Percentiles rank a stretch among this genome's conserved stretches.
These are phyloP conservation scores for Drosophila guanche DNA, from an alignment of 1,140 invertebrate species.

Conservation along the genomic window DNA sequence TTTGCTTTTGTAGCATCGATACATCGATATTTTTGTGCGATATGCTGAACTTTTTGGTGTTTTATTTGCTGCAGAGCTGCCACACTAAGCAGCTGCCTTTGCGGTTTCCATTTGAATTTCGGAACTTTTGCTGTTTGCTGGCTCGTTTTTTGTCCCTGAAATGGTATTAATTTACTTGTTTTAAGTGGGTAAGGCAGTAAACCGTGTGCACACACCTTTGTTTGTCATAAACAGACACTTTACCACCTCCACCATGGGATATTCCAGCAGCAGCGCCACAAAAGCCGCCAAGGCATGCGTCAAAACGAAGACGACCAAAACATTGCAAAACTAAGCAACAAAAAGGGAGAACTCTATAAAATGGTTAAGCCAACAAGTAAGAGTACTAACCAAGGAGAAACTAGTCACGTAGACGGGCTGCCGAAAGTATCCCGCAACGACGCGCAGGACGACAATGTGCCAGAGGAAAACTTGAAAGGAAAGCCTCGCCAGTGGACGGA, in stretches of 20 bases:
- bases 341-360: neutral
- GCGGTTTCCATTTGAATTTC: slow-evolving; percentile 37
- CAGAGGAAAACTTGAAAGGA: slow-evolving; percentile 76
- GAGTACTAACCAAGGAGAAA: slow-evolving; percentile 45
- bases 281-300: slow-evolving; percentile 51
- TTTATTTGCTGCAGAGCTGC: neutral
- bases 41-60: no score
- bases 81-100: slow-evolving; percentile 26
- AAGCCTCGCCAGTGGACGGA: slow-evolving; percentile 64
- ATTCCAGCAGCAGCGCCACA: slow-evolving; percentile 55
- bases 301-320: slow-evolving; percentile 43
- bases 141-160: slow-evolving; percentile 12
- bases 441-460: slow-evolving; percentile 63
- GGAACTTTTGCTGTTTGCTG: neutral
- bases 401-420: slow-evolving; percentile 58
- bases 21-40: no score
- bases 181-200: no score
- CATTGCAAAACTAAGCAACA: slow-evolving; percentile 38
- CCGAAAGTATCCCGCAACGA: slow-evolving; percentile 54
- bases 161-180: neutral
- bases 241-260: slow-evolving; percentile 55
- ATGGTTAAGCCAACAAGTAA: neutral
- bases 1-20: no score
- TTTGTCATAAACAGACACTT: slow-evolving; percentile 17
- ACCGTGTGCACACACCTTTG: slow-evolving; percentile 3